Evolutionary conservation across 2,113 vertebrate genomes (phyloP), one percentile per base, ranked within the genome.

Genomic region (Leucopternis melanops): DNA sequence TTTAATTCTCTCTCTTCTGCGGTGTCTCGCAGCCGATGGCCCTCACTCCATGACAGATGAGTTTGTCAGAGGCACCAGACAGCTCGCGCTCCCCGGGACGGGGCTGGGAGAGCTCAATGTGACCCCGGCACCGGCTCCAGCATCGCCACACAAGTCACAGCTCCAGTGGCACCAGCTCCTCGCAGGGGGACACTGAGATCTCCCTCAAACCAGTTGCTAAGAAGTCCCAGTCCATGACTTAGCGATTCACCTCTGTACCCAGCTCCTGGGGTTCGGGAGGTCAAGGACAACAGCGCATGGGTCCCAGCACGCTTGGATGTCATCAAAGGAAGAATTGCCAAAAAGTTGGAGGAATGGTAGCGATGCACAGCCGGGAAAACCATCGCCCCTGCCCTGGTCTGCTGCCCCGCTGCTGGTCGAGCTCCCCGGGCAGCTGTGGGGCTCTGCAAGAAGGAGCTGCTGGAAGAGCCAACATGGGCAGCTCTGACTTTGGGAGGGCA

Each of bases 41-140:
- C 90, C 96, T 96, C 95, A 12, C 86, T 67, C 45, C 8, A 8
- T 96, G 97, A 98, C 96, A 92, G 98, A 98, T 97, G 96, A 97
- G 96, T 87, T 94, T 77, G 91, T 96, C 93, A 70, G 29, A 50
- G 91, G 82, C 59, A 79, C 71, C 88, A 74, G 96, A 94, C 95
- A 96, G 97, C 92, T 65, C 25, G 2, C 8, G 65, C 88, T 88
- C 67, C 42, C 65, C 21, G 1, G 9, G 44, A 91, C 20, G 0
- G 40, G 78, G 73, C 67, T 77, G 90, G 80, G 13, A 77, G 20
- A 12, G 44, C 79, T 94, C 83, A 52, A 54, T 27, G 91, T 97
- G 92, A 95, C 71, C 73, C 74, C 16, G 0, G 29, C 8, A 29
- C 81, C n/a, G 13, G 92, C 73, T 83, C 40, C 36, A 27, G 90